Conservation (phyloP, 2,797 vertebrate species). For the Acestrorhynchus altus region DNA sequence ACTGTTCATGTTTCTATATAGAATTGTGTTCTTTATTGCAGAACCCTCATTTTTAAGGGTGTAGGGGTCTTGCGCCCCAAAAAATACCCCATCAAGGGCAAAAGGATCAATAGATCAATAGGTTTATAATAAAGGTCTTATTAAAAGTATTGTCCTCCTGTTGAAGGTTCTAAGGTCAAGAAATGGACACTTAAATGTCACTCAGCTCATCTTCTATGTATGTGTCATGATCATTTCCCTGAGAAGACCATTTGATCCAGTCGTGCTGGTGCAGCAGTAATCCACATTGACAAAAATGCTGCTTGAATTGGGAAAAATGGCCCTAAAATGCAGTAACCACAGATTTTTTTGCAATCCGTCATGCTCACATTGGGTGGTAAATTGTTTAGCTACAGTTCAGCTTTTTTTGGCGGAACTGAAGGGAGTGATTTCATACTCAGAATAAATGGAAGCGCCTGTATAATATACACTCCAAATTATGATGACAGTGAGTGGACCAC, state of each 20-base stretch:
- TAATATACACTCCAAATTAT: neutral
- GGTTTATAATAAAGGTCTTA: no score
- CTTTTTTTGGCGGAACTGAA: neutral
- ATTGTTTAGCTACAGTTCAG: neutral
- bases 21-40: no score
- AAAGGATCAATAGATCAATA: no score
- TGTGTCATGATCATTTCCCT: neutral
- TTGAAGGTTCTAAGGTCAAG: no score
- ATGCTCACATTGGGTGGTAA: neutral
- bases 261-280: neutral
- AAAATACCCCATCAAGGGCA: no score
- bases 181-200: no score
- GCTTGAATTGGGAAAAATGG: neutral
- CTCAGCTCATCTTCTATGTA: neutral
- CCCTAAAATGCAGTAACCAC: neutral
- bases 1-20: no score
- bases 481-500: no score
- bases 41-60: no score
- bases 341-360: neutral
- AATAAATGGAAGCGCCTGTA: neutral
- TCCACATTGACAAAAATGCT: neutral
- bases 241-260: neutral
- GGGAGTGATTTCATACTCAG: neutral
- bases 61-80: no score
- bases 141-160: no score